Base-by-base conservation (phyloP, 2,888 invertebrate genomes). In the Tinea trinotella region DNA sequence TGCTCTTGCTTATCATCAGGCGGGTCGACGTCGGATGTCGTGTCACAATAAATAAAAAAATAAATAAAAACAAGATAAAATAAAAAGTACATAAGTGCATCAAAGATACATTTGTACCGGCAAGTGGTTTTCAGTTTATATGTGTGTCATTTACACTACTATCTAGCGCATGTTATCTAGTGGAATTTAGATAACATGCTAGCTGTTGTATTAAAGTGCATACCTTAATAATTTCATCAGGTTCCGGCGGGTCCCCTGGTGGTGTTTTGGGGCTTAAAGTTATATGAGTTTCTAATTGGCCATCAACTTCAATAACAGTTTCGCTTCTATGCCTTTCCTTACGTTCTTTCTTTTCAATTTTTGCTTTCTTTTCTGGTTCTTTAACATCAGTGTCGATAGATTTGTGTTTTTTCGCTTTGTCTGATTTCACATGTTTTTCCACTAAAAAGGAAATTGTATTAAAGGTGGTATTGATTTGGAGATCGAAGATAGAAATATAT, bases 141-240 rank as follows among this genome's bases (percentile, higher is more conserved):
- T n/a, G n/a, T n/a, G n/a, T n/a, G n/a, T n/a, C n/a, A n/a, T n/a
- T n/a, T n/a, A n/a, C n/a, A n/a, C n/a, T n/a, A n/a, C n/a, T n/a
- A n/a, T n/a, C n/a, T n/a, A n/a, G n/a, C n/a, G n/a, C n/a, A n/a
- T n/a, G n/a, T n/a, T n/a, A n/a, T n/a, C n/a, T n/a, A n/a, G n/a
- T n/a, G n/a, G n/a, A n/a, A n/a, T n/a, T n/a, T n/a, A n/a, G n/a
- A n/a, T n/a, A n/a, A n/a, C n/a, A n/a, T n/a, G n/a, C n/a, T n/a
- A n/a, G n/a, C n/a, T n/a, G n/a, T n/a, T n/a, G n/a, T n/a, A n/a
- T n/a, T n/a, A n/a, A n/a, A n/a, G n/a, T n/a, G n/a, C n/a, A n/a
- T n/a, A 91, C 90, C 83, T 94, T 95, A 57, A 98, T 92, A 22
- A 98, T 88, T 65, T 97, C 96, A 67, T 98, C 97, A 0, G 97